Conservation (phyloP, 2,888 invertebrate species). For the Parnassius glacialis region DNA sequence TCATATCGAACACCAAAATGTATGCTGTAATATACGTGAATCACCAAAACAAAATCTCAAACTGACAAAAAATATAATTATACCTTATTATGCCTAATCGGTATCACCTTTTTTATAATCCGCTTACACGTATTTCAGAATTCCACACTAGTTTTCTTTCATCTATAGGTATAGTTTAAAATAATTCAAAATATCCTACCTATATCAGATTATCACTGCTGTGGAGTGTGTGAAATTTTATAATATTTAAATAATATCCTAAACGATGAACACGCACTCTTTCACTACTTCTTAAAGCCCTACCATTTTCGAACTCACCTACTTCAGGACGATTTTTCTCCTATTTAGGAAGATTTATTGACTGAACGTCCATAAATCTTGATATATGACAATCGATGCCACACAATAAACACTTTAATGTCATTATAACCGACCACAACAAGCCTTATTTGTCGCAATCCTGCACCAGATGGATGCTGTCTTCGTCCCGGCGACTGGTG, state of each 20-base stretch:
- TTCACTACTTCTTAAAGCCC: neutral
- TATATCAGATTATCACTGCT: no score
- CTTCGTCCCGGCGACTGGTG: slow-evolving; percentile 51
- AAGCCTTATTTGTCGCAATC: slow-evolving; percentile 60
- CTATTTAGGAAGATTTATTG: neutral
- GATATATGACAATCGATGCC: neutral
- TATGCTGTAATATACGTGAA: no score
- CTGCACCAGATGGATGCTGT: slow-evolving; percentile 65
- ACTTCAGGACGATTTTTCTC: neutral
- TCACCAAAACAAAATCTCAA: no score
- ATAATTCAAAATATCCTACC: no score
- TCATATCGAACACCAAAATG: no score
- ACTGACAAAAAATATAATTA: no score
- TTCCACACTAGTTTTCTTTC: no score
- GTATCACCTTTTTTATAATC: no score
- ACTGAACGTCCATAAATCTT: neutral
- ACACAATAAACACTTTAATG: neutral
- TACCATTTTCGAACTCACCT: neutral
- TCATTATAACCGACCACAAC: neutral
- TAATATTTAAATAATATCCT: neutral
- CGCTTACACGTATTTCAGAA: no score
- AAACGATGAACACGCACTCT: neutral
- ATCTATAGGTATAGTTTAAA: no score
- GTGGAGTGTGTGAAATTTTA: no score
- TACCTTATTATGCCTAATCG: no score